Evolutionary conservation across 2,113 vertebrate genomes (phyloP).

Genomic region (Okapia johnstoni): DNA sequence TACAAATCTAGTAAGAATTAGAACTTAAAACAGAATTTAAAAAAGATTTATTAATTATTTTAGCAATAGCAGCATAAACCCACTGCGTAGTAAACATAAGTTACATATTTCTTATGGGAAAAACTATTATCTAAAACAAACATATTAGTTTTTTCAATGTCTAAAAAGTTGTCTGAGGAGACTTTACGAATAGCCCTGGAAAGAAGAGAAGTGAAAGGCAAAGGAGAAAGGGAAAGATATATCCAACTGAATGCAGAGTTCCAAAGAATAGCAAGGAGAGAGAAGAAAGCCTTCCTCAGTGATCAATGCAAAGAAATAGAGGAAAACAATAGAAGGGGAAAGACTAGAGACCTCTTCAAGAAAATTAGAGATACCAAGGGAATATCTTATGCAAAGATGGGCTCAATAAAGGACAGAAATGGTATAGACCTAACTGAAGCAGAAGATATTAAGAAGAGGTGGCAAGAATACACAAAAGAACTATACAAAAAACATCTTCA

Average conservation of each 20-base stretch:
- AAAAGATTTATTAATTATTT: background rate
- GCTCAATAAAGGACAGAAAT: background rate
- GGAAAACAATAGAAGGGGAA: background rate
- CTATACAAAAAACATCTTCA: background rate
- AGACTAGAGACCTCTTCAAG: background rate
- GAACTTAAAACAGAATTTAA: background rate
- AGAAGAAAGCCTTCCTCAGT: background rate
- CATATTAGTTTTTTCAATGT: background rate
- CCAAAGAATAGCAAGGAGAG: background rate
- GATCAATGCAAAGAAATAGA: background rate
- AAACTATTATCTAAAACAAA: background rate
- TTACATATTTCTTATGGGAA: background rate
- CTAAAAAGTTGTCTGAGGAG: background rate
- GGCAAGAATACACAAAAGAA: background rate
- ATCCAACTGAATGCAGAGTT: background rate
- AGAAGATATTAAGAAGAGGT: background rate
- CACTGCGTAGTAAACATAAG: background rate
- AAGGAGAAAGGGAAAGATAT: background rate
- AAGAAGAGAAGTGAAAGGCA: background rate
- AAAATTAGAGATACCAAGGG: background rate
- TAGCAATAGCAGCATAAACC: background rate
- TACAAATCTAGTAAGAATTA: background rate
- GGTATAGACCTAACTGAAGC: background rate
- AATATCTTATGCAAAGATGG: background rate
- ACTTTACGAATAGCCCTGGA: background rate